Percentiles rank a stretch among this genome's conserved stretches.
Evolutionary conservation across 2,797 vertebrate species (phyloP).

Genomic region (Ibycter americanus): DNA sequence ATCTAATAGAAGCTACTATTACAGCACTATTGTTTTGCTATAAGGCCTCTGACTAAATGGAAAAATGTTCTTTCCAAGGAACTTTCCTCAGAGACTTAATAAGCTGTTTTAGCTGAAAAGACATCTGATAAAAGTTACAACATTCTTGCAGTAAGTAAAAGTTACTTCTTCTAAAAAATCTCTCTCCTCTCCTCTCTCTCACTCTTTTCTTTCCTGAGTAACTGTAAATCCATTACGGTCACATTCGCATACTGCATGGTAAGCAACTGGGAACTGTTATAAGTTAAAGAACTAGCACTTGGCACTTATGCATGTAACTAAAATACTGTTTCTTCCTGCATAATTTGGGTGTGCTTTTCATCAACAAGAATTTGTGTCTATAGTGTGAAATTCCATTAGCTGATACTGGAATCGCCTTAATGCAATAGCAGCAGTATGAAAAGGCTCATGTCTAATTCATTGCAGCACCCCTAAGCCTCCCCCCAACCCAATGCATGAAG

Average conservation of each 20-base stretch:
- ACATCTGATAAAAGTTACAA: conserved; percentile 58
- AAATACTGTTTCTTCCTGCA: conserved; percentile 36
- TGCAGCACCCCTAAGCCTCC: neutral
- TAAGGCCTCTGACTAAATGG: conserved; percentile 43
- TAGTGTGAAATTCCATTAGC: conserved; percentile 55
- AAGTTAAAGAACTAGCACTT: conserved; percentile 30
- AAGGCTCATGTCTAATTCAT: conserved; percentile 9
- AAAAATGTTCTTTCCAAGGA: conserved; percentile 37
- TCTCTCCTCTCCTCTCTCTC: neutral
- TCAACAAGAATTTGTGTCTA: conserved; percentile 54
- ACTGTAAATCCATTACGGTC: conserved; percentile 27
- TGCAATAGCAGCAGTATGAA: conserved; percentile 3
- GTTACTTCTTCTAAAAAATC: neutral
- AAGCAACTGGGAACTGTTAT: neutral
- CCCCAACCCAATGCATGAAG: neutral
- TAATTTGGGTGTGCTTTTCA: conserved; percentile 70
- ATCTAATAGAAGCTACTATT: conserved; percentile 68
- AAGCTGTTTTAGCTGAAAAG: conserved; percentile 53
- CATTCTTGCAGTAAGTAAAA: conserved; percentile 2
- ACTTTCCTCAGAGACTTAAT: conserved; percentile 43
- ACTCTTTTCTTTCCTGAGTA: conserved; percentile 17
- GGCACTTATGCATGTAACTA: conserved; percentile 10
- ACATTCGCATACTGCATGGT: neutral
- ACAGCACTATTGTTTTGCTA: conserved; percentile 59
- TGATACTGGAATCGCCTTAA: neutral